Evolutionary conservation across 2,113 vertebrate species (phyloP).

Genomic region (Trematomus loennbergii): DNA sequence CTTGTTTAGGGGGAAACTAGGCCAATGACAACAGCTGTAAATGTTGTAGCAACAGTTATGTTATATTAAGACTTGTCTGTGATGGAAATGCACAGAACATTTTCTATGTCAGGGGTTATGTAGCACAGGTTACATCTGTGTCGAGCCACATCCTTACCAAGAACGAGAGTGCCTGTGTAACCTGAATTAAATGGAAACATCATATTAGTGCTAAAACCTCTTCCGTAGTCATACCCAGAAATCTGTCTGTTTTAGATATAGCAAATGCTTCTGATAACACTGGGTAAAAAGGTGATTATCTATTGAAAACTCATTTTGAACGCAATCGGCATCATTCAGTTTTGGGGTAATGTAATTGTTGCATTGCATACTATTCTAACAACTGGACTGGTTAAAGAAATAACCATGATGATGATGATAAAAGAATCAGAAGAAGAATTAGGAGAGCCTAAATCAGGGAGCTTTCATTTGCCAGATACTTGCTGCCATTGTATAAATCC

Average conservation of each 20-base stretch:
- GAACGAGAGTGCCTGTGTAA: not conserved
- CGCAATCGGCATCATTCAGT: not conserved
- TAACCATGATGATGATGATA: not conserved
- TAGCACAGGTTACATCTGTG: not conserved
- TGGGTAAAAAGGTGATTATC: not conserved
- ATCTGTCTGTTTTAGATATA: not conserved
- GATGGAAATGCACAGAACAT: not conserved
- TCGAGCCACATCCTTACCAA: slow-evolving; percentile 55
- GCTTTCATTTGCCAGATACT: slow-evolving; percentile 16
- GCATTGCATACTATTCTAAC: not conserved
- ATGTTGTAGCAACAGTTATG: too few relatives aligned
- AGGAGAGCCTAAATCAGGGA: not conserved
- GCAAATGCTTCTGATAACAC: not conserved
- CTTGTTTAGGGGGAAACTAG: too few relatives aligned
- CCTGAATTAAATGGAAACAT: not conserved
- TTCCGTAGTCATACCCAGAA: not conserved
- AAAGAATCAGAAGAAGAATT: not conserved
- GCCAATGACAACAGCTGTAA: too few relatives aligned
- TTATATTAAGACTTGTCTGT: too few relatives aligned
- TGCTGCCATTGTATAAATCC: slow-evolving; percentile 10
- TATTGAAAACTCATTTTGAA: not conserved
- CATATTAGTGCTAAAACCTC: not conserved
- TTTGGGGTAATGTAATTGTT: not conserved
- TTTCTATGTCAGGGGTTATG: slow-evolving; percentile 22
- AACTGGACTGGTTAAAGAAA: not conserved